Evolutionary conservation across 1,140 invertebrate genomes (phyloP).

Genomic region (Drosophila truncata): DNA sequence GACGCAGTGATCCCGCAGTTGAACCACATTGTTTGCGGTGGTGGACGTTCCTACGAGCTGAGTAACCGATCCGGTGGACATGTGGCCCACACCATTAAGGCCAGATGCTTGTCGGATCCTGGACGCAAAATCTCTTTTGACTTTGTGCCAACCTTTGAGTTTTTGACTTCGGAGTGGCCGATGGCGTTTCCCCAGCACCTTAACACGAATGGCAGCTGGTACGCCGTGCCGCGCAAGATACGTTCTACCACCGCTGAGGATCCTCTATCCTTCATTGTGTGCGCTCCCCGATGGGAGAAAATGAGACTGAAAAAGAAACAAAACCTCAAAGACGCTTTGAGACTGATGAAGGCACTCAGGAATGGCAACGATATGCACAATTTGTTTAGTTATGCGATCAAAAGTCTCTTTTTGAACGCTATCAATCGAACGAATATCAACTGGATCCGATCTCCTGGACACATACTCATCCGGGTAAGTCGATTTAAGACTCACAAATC

Average conservation of each 20-base stretch:
- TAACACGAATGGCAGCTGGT: slow-evolving; percentile 33
- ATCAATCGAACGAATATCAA: neutral
- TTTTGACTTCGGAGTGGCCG: slow-evolving; percentile 30
- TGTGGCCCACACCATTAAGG: slow-evolving; percentile 54
- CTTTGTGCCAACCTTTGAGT: slow-evolving; percentile 62
- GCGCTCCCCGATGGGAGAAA: slow-evolving; percentile 57
- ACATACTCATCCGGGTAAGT: slow-evolving; percentile 50
- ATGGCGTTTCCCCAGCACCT: neutral
- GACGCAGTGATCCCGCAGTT: slow-evolving; percentile 30
- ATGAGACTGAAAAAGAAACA: slow-evolving; percentile 44
- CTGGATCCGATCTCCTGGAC: slow-evolving; percentile 49
- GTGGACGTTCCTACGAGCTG: slow-evolving; percentile 19
- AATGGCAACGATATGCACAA: slow-evolving; percentile 35
- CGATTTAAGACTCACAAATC: no score
- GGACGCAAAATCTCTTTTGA: slow-evolving; percentile 49
- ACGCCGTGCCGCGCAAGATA: slow-evolving; percentile 46
- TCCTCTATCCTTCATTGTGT: slow-evolving; percentile 40
- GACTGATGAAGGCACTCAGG: slow-evolving; percentile 52
- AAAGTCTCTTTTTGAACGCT: slow-evolving; percentile 36
- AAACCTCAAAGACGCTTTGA: slow-evolving; percentile 52
- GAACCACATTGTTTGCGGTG: slow-evolving; percentile 17
- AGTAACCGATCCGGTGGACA: slow-evolving; percentile 33
- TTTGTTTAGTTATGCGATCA: slow-evolving; percentile 53
- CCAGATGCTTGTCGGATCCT: slow-evolving; percentile 10
- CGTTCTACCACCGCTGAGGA: neutral